Evolutionary conservation across 2,888 invertebrate genomes (phyloP).

Genomic region (Tetanocera ferruginea): DNA sequence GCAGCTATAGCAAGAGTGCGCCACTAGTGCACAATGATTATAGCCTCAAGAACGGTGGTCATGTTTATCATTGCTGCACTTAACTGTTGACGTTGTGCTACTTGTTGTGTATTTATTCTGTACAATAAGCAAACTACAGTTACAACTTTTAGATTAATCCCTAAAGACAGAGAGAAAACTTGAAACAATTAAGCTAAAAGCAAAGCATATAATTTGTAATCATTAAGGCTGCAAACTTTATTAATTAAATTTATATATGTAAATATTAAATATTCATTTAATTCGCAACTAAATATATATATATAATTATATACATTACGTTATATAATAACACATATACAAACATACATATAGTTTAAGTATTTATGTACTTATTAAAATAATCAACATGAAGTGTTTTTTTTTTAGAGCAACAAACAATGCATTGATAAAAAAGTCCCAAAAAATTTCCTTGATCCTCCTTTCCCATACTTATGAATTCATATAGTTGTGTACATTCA

Average conservation of each 20-base stretch:
- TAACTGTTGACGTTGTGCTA: constrained; percentile 51
- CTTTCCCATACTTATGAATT: too few relatives aligned
- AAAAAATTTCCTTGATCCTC: too few relatives aligned
- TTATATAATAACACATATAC: not conserved
- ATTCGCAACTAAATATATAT: constrained; percentile 19
- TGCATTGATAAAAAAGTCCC: too few relatives aligned
- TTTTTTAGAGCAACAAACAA: not conserved
- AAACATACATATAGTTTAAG: constrained; percentile 3
- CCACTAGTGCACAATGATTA: constrained; percentile 66
- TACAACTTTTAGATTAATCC: constrained; percentile 3
- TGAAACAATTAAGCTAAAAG: not conserved
- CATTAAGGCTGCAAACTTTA: constrained; percentile 28
- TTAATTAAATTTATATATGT: constrained; percentile 29
- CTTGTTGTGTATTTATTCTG: not conserved
- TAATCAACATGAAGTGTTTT: not conserved
- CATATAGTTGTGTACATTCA: too few relatives aligned
- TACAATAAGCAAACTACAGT: constrained; percentile 20
- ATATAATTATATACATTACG: not conserved
- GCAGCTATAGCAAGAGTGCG: constrained; percentile 62
- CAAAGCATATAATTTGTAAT: constrained; percentile 30
- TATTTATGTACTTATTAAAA: constrained; percentile 15
- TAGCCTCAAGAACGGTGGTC: constrained; percentile 60
- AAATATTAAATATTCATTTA: constrained; percentile 35
- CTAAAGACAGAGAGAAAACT: constrained; percentile 7
- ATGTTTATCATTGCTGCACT: constrained; percentile 68